Evolutionary conservation across 2,113 vertebrate species (phyloP).

Genomic region (Gambusia affinis): DNA sequence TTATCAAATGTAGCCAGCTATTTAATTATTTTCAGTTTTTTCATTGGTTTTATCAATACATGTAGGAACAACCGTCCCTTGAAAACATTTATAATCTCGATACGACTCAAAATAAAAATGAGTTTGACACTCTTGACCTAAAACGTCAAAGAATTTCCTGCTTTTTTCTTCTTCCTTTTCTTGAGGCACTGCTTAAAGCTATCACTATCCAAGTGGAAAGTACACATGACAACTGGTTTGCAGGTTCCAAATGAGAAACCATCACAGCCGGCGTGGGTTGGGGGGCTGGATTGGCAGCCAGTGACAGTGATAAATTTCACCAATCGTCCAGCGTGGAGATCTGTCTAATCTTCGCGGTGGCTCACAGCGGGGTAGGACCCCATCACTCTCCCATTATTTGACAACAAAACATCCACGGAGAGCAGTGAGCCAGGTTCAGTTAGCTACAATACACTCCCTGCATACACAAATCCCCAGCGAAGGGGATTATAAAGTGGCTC

Average conservation of each 20-base stretch:
- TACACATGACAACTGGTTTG: slow-evolving; percentile 75
- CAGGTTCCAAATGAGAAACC: slow-evolving; percentile 71
- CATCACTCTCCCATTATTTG: slow-evolving; percentile 78
- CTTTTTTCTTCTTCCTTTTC: slow-evolving; percentile 5
- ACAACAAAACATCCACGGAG: slow-evolving; percentile 74
- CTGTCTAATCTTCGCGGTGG: slow-evolving; percentile 69
- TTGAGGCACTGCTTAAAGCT: slow-evolving; percentile 61
- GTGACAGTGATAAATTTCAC: slow-evolving; percentile 78
- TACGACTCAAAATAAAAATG: too few relatives aligned
- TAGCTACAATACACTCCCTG: slow-evolving; percentile 59
- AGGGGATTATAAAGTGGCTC: slow-evolving; percentile 59
- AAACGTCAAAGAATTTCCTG: slow-evolving; percentile 21
- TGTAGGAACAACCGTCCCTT: too few relatives aligned
- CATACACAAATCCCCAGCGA: slow-evolving; percentile 64
- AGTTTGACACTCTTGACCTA: too few relatives aligned
- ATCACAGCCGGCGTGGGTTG: slow-evolving; percentile 40
- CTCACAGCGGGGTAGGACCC: slow-evolving; percentile 71
- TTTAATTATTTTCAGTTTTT: too few relatives aligned
- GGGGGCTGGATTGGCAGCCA: slow-evolving; percentile 53
- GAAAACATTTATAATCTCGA: too few relatives aligned
- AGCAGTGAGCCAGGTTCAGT: slow-evolving; percentile 63
- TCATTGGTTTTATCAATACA: too few relatives aligned
- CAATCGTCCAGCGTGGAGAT: slow-evolving; percentile 72
- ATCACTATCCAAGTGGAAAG: slow-evolving; percentile 72
- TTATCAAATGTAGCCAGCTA: too few relatives aligned